Evolutionary conservation across 2,797 vertebrate species (phyloP).

Genomic region (Bovichtus diacanthus): DNA sequence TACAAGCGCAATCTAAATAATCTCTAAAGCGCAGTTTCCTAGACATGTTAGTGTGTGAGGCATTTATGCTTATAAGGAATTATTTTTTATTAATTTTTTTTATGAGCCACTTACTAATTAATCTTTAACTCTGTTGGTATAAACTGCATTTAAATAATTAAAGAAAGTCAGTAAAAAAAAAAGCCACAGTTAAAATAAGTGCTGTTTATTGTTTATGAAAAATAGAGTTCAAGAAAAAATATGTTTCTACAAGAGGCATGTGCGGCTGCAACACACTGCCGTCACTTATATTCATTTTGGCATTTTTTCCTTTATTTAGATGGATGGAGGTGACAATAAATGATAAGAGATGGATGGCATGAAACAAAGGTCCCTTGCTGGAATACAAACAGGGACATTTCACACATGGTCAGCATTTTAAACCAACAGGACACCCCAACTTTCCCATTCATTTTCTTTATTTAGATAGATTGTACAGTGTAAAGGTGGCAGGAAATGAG

Average conservation of each 20-base stretch:
- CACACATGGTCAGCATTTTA: neutral
- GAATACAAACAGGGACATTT: neutral
- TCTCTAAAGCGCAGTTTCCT: neutral
- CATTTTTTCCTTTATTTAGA: neutral
- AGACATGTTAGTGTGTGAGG: neutral
- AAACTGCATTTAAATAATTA: neutral
- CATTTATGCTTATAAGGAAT: neutral
- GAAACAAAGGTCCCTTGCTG: neutral
- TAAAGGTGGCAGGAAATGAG: neutral
- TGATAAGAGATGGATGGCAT: neutral
- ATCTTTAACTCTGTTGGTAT: neutral
- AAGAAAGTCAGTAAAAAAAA: neutral
- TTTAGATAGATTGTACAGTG: neutral
- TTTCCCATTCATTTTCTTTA: neutral
- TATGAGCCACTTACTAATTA: slow-evolving; percentile 12
- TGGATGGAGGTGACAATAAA: neutral
- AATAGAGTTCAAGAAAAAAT: neutral
- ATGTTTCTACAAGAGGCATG: neutral
- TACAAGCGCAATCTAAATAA: slow-evolving; percentile 7
- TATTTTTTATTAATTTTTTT: too few species aligned
- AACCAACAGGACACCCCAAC: neutral
- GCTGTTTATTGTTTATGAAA: neutral
- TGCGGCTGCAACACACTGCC: neutral
- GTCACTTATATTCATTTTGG: neutral
- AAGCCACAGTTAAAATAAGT: neutral